Evolutionary conservation across 2,888 invertebrate species (phyloP), one percentile per base, ranked within the genome.

Genomic region (Volucella inflata): DNA sequence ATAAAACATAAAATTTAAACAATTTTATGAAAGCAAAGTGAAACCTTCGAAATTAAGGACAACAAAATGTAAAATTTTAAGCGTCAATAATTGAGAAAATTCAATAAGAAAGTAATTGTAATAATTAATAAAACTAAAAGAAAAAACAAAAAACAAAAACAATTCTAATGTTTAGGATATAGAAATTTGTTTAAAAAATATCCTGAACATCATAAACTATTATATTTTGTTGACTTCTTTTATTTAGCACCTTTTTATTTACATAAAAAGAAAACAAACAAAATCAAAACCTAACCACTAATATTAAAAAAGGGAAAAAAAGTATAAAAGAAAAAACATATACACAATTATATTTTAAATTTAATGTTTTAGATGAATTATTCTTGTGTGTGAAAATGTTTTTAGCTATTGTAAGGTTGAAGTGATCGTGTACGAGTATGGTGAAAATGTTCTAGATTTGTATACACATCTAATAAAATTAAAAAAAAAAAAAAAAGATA

Each of bases 151-250:
- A 72, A 64, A 80, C 48, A 59, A 71, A 72, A 59, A 59, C 67
- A 71, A 80, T 40, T 30, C 30, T 6, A 30, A 78, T 74, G 85
- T 85, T 87, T 70, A 87, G 89, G 89, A 89, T 89, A 89, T 88
- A 88, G 88, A 87, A 87, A 89, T 89, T 89, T 89, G 89, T 89
- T 89, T 87, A 88, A 89, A 88, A 88, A 88, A 89, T 89, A 88
- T 89, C 88, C 89, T 88, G 84, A 88, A 75, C 78, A 42, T 80
- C 46, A 53, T 67, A 65, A 30, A 75, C 71, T 79, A 65, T 70
- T 65, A 76, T 75, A 46, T 71, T 84, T 84, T 75, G 71, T 80
- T 70, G 30, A 40, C 48, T 42, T 57, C 68, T 78, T 59, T 59
- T 55, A 57, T 21, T 57, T 76, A 60, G 51, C 9, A 71, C 48